These are phyloP conservation scores for Drosophila ironensis DNA, from an alignment of 1,140 invertebrate genomes.

Conservation along the genomic window DNA sequence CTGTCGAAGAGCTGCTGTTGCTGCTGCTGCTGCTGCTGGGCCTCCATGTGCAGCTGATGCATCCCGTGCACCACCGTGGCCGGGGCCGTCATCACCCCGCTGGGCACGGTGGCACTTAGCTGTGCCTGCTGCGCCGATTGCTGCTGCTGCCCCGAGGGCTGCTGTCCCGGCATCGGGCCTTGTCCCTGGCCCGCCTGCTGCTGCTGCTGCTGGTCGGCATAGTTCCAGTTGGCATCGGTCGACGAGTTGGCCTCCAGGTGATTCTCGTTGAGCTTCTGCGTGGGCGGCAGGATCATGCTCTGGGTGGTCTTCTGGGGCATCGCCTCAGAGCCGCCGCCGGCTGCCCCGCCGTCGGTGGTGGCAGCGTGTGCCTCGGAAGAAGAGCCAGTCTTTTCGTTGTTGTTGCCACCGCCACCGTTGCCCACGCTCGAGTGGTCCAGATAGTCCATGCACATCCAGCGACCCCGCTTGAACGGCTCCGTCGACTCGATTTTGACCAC, in stretches of 20 bases:
- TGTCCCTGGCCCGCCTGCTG: slow-evolving; percentile 13
- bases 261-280: slow-evolving; percentile 66
- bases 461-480: slow-evolving; percentile 95
- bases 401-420: slow-evolving; percentile 52
- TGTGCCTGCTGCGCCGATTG: slow-evolving; percentile 31
- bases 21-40: slow-evolving; percentile 58
- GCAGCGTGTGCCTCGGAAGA: slow-evolving; percentile 37
- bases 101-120: slow-evolving; percentile 48
- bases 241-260: slow-evolving; percentile 64
- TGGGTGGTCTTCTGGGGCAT: slow-evolving; percentile 72
- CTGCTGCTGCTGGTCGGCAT: slow-evolving; percentile 37
- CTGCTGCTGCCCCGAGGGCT: slow-evolving; percentile 15
- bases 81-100: slow-evolving; percentile 72
- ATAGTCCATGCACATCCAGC: slow-evolving; percentile 98
- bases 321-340: slow-evolving; percentile 1
- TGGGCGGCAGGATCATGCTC: slow-evolving; percentile 78
- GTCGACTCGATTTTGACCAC: slow-evolving; percentile 98
- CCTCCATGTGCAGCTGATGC: slow-evolving; percentile 63
- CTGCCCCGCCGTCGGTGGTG: slow-evolving; percentile 9
- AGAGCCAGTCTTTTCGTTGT: slow-evolving; percentile 77
- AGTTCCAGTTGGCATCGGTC: slow-evolving; percentile 79
- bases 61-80: slow-evolving; percentile 76
- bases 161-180: too few species aligned
- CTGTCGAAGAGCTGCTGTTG: slow-evolving; percentile 60
- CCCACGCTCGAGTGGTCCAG: slow-evolving; percentile 88